These are phyloP conservation scores for Cremastinae sp. DNA, from an alignment of 2,888 invertebrate genomes.

Conservation along the genomic window DNA sequence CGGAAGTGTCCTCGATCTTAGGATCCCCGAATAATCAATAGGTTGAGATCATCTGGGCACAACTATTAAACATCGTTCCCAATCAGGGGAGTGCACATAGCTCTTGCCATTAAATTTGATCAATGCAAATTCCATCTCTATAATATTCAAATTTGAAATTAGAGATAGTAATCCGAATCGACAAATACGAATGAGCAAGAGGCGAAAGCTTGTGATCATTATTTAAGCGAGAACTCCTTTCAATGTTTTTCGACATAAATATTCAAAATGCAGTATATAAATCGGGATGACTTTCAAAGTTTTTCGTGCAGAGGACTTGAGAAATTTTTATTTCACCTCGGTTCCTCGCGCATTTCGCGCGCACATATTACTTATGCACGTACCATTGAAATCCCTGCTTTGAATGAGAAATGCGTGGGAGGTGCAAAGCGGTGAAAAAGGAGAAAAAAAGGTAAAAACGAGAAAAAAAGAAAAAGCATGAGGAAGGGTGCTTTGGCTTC, in stretches of 20 bases:
- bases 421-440: constrained; percentile 6
- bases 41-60: constrained; percentile 45
- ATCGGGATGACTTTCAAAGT: background rate
- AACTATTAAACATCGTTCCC: constrained; percentile 50
- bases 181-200: no score
- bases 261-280: constrained; percentile 5
- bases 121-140: background rate
- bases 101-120: background rate
- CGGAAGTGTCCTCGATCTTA: constrained; percentile 41
- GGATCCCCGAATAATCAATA: constrained; percentile 50
- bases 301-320: background rate
- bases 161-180: background rate
- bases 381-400: constrained; percentile 19
- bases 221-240: no score
- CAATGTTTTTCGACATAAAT: no score
- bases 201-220: no score
- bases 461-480: background rate
- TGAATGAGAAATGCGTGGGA: constrained; percentile 16
- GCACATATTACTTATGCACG: constrained; percentile 18
- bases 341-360: background rate
- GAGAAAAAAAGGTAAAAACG: constrained; percentile 23
- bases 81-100: background rate
- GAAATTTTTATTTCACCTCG: background rate
- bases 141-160: background rate
- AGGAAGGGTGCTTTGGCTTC: constrained; percentile 9